phyloP scores from a whole-genome alignment of 2,113 vertebrate species.

The Rhineura floridana region DNA sequence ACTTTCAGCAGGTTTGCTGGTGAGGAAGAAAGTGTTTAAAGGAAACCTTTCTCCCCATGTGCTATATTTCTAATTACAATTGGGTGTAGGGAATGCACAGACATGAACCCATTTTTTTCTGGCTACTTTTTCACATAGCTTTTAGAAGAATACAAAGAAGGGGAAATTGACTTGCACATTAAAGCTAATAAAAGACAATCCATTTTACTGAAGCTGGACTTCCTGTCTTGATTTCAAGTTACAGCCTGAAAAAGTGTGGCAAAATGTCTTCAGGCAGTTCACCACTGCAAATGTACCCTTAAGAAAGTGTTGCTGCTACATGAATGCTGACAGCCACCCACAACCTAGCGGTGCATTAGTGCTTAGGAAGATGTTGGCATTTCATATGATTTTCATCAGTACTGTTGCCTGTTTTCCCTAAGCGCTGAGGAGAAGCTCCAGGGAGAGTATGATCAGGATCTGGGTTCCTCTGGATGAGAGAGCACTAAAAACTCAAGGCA shows the following conservation, averaged over 20 bases:
- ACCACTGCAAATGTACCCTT: neutral
- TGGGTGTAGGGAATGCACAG: neutral
- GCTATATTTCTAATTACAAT: too few relatives aligned
- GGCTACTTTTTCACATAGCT: neutral
- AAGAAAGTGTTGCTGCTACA: neutral
- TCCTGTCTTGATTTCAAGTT: neutral
- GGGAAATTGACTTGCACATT: neutral
- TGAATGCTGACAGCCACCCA: neutral
- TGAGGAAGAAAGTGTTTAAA: too few relatives aligned
- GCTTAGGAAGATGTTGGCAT: neutral
- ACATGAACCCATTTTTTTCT: neutral
- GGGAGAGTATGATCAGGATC: neutral
- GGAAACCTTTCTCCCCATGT: too few relatives aligned
- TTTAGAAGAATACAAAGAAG: neutral
- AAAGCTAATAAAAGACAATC: neutral
- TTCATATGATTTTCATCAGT: neutral
- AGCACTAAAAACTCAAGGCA: neutral
- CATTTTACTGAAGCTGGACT: neutral
- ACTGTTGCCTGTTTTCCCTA: neutral
- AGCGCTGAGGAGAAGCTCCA: neutral
- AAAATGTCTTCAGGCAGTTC: neutral
- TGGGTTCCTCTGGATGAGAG: neutral
- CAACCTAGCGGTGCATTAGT: neutral
- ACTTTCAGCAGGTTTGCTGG: too few relatives aligned
- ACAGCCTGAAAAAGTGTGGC: neutral